A percentile compares a stretch with the other conserved stretches of the same genome.
Conservation (phyloP, 2,113 vertebrate species). For the Suricata suricatta region DNA sequence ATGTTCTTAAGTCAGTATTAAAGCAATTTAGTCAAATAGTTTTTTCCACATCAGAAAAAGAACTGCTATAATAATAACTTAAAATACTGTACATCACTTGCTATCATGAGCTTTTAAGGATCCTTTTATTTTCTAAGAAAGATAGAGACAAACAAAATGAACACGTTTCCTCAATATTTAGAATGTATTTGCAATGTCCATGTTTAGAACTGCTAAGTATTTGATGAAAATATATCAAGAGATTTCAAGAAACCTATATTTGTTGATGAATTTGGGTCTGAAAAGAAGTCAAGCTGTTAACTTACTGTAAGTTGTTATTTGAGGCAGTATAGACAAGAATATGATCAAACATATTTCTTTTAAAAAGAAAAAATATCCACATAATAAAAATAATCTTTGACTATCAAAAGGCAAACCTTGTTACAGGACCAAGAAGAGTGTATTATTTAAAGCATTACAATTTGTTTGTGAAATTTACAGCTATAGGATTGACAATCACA, state of each 20-base stretch:
- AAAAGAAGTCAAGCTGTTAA: conserved; percentile 53
- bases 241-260: conserved; percentile 52
- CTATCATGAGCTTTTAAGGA: conserved; percentile 1
- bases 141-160: conserved; percentile 31
- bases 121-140: conserved; percentile 49
- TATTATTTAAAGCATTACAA: conserved; percentile 70
- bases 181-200: neutral
- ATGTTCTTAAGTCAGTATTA: conserved; percentile 34
- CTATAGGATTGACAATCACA: neutral
- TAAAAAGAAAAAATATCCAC: conserved; percentile 10
- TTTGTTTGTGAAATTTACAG: conserved; percentile 55
- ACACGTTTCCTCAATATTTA: conserved; percentile 42
- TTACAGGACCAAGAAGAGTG: conserved; percentile 21
- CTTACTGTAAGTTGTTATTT: conserved; percentile 45
- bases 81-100: conserved; percentile 10
- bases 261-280: conserved; percentile 14
- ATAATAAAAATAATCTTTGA: conserved; percentile 45
- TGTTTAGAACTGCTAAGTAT: conserved; percentile 41
- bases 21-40: neutral
- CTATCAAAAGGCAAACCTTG: neutral
- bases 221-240: conserved; percentile 22
- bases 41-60: conserved; percentile 58
- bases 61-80: conserved; percentile 1
- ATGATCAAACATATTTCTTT: conserved; percentile 25
- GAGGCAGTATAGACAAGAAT: conserved; percentile 32